Evolutionary conservation across 2,113 vertebrate genomes (phyloP).

Genomic region (Pyxicephalus adspersus): DNA sequence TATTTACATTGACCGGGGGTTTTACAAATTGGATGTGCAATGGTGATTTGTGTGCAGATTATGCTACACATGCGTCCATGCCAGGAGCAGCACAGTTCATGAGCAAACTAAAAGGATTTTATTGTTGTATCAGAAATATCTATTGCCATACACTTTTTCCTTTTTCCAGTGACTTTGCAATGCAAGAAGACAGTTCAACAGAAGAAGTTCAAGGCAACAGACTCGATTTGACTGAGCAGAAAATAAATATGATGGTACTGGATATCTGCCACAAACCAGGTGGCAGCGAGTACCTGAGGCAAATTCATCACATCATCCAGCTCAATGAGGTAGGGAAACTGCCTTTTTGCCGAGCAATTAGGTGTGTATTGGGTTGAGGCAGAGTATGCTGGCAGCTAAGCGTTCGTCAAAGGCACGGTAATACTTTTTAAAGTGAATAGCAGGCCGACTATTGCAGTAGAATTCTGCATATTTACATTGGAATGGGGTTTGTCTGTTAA

Average conservation of each 20-base stretch:
- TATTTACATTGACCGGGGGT: slow-evolving; percentile 7
- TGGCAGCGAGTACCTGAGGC: slow-evolving; percentile 94
- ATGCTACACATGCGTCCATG: not conserved
- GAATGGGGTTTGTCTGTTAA: slow-evolving; percentile 45
- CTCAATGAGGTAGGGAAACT: slow-evolving; percentile 99
- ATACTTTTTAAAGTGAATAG: slow-evolving; percentile 77
- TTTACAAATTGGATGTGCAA: not conserved
- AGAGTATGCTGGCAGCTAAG: slow-evolving; percentile 85
- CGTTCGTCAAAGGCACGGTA: slow-evolving; percentile 78
- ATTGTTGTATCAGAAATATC: slow-evolving; percentile 38
- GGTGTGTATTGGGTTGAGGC: slow-evolving; percentile 92
- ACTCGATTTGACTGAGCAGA: slow-evolving; percentile 93
- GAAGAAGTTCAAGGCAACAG: slow-evolving; percentile 73
- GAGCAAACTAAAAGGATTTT: slow-evolving; percentile 29
- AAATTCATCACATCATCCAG: slow-evolving; percentile 99
- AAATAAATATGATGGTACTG: slow-evolving; percentile 96
- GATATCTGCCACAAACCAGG: slow-evolving; percentile 98
- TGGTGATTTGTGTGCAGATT: not conserved
- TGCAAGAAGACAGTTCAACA: slow-evolving; percentile 66
- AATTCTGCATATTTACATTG: slow-evolving; percentile 67
- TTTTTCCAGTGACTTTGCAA: slow-evolving; percentile 76
- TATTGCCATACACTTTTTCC: slow-evolving; percentile 58
- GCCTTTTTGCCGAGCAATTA: slow-evolving; percentile 96
- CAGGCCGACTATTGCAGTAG: slow-evolving; percentile 68
- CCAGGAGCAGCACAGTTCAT: slow-evolving; percentile 44